phyloP scores from a whole-genome alignment of 2,113 vertebrate species.

The Sterna hirundo region DNA sequence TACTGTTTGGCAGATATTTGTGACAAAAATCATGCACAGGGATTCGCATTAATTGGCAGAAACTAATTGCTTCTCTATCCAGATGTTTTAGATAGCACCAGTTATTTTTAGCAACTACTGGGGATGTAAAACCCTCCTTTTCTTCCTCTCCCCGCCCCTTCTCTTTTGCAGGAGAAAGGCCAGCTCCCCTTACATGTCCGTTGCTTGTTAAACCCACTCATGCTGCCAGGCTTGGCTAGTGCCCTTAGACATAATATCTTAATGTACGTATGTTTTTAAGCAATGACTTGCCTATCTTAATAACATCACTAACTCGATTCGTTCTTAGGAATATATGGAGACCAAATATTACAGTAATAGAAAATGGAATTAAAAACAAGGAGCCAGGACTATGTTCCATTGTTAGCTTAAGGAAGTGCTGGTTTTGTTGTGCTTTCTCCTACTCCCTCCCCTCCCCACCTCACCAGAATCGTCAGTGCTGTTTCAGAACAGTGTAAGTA shows the following conservation, averaged over 20 bases:
- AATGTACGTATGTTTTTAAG: background rate
- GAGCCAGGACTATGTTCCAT: background rate
- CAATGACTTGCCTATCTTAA: background rate
- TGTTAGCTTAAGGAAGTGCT: background rate
- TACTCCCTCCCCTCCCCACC: background rate
- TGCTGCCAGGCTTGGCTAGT: background rate
- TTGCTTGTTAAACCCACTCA: background rate
- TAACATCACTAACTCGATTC: background rate
- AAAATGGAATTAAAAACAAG: slow-evolving; percentile 7
- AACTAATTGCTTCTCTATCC: background rate
- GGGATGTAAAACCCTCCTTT: background rate
- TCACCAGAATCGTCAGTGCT: background rate
- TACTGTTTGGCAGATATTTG: background rate
- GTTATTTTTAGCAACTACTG: background rate
- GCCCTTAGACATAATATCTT: background rate
- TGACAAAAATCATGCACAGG: background rate
- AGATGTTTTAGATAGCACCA: background rate
- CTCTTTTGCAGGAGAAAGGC: background rate
- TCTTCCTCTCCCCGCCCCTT: background rate
- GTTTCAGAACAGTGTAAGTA: background rate
- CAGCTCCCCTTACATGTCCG: background rate
- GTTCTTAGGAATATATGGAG: background rate
- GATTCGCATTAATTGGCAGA: background rate
- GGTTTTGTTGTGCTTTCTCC: background rate
- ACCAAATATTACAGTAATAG: background rate